Evolutionary conservation across 2,797 vertebrate genomes (phyloP).

Genomic region (Clarias platycephalus): DNA sequence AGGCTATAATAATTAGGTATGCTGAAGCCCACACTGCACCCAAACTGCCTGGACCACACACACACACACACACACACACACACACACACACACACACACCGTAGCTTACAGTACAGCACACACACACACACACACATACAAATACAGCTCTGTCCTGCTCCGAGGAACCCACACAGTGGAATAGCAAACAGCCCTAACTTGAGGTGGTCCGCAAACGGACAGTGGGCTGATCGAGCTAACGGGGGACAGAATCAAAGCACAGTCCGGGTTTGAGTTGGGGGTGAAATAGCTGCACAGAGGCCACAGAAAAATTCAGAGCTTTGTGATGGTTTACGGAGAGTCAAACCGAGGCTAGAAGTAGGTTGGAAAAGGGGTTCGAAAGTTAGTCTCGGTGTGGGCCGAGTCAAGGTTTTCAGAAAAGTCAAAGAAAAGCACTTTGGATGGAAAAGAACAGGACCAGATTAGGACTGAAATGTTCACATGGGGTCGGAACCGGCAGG

Average conservation of each 20-base stretch:
- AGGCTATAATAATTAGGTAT: constrained; percentile 41
- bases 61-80: constrained; percentile 24
- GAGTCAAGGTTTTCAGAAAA: not conserved
- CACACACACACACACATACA: constrained; percentile 17
- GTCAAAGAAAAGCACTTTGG: not conserved
- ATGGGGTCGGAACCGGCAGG: not conserved
- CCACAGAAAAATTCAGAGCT: not conserved
- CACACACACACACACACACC: constrained; percentile 49
- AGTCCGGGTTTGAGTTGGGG: not conserved
- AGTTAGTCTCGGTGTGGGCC: not conserved
- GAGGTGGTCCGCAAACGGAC: not conserved
- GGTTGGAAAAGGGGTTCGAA: not conserved
- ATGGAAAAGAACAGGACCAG: not conserved
- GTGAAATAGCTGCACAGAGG: not conserved
- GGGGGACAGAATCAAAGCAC: not conserved
- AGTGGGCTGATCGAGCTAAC: not conserved
- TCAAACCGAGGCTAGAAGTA: not conserved
- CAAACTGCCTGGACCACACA: constrained; percentile 53
- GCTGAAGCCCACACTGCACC: constrained; percentile 28
- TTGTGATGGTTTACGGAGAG: not conserved
- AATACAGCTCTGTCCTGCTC: not conserved
- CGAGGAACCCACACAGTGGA: not conserved
- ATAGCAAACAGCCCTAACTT: not conserved
- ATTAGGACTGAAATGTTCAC: not conserved
- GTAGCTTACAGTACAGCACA: not conserved